phyloP scores from a whole-genome alignment of 2,797 vertebrate species.

The Cynopterus sphinx region DNA sequence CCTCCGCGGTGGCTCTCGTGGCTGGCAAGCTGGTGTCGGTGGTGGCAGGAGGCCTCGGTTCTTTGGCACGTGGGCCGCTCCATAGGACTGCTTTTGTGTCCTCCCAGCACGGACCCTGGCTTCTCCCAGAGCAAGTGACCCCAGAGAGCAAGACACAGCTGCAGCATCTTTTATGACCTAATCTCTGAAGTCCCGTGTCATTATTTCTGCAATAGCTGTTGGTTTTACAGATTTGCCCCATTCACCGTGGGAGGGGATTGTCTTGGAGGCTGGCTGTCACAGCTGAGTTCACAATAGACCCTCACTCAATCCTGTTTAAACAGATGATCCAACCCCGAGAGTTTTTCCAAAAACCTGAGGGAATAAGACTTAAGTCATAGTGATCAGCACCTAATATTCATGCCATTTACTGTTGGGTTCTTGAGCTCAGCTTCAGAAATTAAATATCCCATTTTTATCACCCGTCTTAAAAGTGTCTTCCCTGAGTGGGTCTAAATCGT shows the following conservation, averaged over 20 bases:
- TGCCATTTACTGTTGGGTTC: neutral
- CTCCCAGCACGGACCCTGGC: neutral
- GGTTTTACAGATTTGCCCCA: neutral
- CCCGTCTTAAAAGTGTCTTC: constrained; percentile 12
- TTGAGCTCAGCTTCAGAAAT: neutral
- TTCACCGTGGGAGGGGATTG: neutral
- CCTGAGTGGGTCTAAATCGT: neutral
- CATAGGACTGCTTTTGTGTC: neutral
- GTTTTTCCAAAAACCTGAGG: neutral
- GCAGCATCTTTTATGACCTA: neutral
- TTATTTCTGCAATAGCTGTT: neutral
- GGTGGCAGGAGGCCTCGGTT: neutral
- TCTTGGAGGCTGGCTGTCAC: neutral
- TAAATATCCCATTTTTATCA: neutral
- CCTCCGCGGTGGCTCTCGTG: fast-evolving
- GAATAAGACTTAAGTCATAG: neutral
- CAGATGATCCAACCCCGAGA: neutral
- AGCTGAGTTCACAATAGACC: neutral
- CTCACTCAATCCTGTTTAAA: neutral
- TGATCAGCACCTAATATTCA: neutral
- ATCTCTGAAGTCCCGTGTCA: neutral
- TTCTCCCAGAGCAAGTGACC: neutral
- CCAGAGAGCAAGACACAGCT: neutral
- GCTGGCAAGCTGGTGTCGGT: neutral
- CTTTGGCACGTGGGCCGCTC: neutral